phyloP scores from a whole-genome alignment of 2,797 vertebrate genomes.

The Liasis olivaceus region DNA sequence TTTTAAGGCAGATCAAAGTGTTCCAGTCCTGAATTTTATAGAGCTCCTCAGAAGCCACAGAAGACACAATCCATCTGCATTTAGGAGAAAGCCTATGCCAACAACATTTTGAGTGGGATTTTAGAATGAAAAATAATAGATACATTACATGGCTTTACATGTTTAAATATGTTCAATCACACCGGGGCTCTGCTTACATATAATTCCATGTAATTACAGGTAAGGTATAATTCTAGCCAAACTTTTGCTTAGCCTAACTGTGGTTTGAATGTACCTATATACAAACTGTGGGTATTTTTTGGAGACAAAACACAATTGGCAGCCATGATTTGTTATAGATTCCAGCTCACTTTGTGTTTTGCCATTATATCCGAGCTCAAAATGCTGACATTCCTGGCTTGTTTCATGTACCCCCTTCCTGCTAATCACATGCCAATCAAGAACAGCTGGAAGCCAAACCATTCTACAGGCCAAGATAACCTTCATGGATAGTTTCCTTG shows the following conservation, averaged over 20 bases:
- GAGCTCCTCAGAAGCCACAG: not conserved
- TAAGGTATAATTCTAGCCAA: no score
- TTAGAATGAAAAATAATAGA: not conserved
- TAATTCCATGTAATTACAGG: not conserved
- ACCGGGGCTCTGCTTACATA: not conserved
- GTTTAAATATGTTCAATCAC: not conserved
- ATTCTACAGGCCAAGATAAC: not conserved
- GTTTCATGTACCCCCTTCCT: no score
- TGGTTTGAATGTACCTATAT: not conserved
- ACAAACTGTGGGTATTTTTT: not conserved
- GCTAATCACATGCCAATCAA: not conserved
- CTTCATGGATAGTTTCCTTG: not conserved
- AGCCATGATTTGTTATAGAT: not conserved
- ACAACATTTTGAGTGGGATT: not conserved
- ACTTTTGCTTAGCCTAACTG: not conserved
- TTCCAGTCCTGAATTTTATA: not conserved
- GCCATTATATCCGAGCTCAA: not conserved
- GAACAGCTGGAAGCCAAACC: not conserved
- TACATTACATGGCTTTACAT: no score
- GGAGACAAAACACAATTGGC: not conserved
- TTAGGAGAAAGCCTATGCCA: not conserved
- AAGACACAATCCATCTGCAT: not conserved
- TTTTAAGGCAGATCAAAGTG: not conserved
- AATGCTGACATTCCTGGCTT: not conserved
- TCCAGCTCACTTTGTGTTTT: not conserved